phyloP scores from a whole-genome alignment of 2,113 vertebrate genomes.

The Poecilia latipinna region DNA sequence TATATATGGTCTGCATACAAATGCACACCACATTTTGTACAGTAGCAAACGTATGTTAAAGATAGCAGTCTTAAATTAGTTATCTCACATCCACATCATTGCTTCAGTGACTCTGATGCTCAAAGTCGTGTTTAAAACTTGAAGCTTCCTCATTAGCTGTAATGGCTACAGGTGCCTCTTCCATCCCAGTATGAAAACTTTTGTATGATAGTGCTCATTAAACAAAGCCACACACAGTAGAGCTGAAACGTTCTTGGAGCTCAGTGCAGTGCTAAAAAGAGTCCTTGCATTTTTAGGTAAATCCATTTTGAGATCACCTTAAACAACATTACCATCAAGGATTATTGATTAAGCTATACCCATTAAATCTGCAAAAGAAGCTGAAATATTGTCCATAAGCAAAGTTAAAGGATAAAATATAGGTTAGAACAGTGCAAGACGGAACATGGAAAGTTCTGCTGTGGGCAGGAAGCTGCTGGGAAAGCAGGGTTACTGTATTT shows the following conservation, averaged over 20 bases:
- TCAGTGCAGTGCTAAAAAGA: not conserved
- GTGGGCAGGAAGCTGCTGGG: not conserved
- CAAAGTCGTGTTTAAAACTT: not conserved
- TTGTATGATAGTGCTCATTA: not conserved
- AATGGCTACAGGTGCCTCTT: not conserved
- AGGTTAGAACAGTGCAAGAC: not conserved
- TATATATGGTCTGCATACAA: too few relatives aligned
- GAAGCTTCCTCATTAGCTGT: not conserved
- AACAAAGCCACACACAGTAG: not conserved
- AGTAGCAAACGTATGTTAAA: too few relatives aligned
- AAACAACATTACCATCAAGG: not conserved
- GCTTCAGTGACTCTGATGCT: not conserved
- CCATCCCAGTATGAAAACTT: too few relatives aligned
- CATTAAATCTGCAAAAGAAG: not conserved
- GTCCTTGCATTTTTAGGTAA: not conserved
- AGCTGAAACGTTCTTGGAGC: not conserved
- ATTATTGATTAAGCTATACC: not conserved
- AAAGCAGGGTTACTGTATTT: not conserved
- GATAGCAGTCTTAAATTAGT: not conserved
- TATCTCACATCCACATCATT: not conserved
- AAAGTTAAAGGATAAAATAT: not conserved
- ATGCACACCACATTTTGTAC: too few relatives aligned
- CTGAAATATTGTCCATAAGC: not conserved
- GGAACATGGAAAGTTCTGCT: not conserved
- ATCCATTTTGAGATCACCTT: not conserved